These are phyloP conservation scores for Zapus hudsonius DNA, from an alignment of 2,113 vertebrate genomes.

Conservation along the genomic window DNA sequence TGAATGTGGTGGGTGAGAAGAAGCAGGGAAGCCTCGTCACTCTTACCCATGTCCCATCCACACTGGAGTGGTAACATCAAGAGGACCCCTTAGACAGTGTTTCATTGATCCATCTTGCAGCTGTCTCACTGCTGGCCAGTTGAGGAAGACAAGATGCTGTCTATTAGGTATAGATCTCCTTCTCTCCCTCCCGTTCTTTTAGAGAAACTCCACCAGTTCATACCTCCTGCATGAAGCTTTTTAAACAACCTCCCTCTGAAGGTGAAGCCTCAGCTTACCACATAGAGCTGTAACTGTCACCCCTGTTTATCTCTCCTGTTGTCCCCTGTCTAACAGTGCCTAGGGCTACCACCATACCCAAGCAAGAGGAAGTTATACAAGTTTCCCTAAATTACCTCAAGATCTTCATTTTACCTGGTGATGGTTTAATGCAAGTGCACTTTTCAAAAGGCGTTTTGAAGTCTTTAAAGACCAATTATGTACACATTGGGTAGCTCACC, in stretches of 20 bases:
- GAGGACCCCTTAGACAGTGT: not conserved
- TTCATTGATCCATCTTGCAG: not conserved
- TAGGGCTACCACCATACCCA: not conserved
- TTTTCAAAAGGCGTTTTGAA: conserved; percentile 59
- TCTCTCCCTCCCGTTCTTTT: not conserved
- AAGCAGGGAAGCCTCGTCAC: not conserved
- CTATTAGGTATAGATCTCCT: rapidly evolving
- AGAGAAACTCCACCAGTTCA: not conserved
- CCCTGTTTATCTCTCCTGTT: rapidly evolving
- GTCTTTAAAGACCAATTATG: conserved; percentile 41
- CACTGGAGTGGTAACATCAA: not conserved
- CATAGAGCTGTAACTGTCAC: not conserved
- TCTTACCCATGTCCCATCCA: not conserved
- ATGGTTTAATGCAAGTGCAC: not conserved
- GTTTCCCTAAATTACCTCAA: not conserved
- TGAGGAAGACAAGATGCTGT: not conserved
- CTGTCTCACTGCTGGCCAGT: not conserved
- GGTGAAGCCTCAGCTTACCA: not conserved
- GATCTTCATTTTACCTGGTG: conserved; percentile 19
- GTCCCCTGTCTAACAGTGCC: not conserved
- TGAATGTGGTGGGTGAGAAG: not conserved
- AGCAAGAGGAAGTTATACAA: not conserved
- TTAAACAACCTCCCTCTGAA: not conserved
- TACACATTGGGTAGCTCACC: not conserved
- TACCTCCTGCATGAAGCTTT: not conserved